Conservation (phyloP, 1,140 invertebrate species). For the Tachypleus tridentatus region DNA sequence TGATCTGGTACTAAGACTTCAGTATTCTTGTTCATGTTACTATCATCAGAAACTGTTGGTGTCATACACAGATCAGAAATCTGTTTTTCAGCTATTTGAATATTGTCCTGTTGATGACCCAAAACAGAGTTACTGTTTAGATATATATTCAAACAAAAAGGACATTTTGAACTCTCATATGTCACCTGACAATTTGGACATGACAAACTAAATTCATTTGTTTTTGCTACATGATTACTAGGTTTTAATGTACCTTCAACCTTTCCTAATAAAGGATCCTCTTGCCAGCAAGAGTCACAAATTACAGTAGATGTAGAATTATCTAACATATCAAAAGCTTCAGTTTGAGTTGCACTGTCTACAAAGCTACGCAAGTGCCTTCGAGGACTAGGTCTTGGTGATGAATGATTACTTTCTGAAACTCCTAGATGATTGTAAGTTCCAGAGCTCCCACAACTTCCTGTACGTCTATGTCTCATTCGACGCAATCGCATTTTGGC, state of each 20-base stretch:
- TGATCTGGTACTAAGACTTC: too few relatives aligned
- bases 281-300: background rate
- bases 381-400: conserved; percentile 1
- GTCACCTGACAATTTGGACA: background rate
- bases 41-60: too few relatives aligned
- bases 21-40: too few relatives aligned
- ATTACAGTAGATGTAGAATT: background rate
- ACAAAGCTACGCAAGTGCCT: conserved; percentile 27
- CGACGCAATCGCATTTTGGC: conserved; percentile 17
- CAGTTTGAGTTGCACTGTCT: conserved; percentile 54
- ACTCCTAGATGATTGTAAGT: conserved; percentile 13
- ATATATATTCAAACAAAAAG: too few relatives aligned
- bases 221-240: background rate
- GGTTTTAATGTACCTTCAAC: background rate
- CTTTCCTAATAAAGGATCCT: background rate
- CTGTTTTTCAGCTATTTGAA: too few relatives aligned
- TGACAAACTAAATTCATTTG: background rate
- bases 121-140: too few relatives aligned
- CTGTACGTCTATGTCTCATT: conserved; percentile 7
- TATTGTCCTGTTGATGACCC: too few relatives aligned
- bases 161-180: background rate
- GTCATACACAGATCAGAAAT: too few relatives aligned
- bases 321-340: conserved; percentile 39
- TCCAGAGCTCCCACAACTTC: background rate
- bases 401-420: conserved; percentile 7